Evolutionary conservation across 2,888 invertebrate genomes (phyloP), one percentile per base, ranked within the genome.

Genomic region (Coronaproctus castanopsis): DNA sequence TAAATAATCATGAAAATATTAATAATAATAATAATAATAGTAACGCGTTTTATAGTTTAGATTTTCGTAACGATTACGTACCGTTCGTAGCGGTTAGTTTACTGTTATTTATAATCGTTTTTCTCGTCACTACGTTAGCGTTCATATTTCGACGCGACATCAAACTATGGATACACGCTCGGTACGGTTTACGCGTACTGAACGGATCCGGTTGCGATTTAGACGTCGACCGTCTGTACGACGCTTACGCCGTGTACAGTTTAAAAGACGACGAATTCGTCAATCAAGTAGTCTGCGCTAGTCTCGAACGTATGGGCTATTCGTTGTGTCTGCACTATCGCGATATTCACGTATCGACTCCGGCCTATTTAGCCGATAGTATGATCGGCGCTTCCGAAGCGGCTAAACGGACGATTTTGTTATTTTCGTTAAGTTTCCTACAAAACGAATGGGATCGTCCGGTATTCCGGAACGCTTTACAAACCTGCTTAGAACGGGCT

Each of bases 221-320:
- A 14, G 66, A 66, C 23, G 56, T 59, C 21, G 86, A 87, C 73
- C 81, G 88, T 66, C 79, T 90, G 54, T 95, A 89, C 72, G 96
- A 97, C 74, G 93, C 91, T 59, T 96, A 95, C 75, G 83, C 97
- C 66, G 88, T 90, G 68, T 96, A 96, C 75, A 89, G 90, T 70
- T 83, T 87, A 62, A 87, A 90, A 73, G 93, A 95, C 73, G 90
- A 92, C 70, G 81, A 83, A 57, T 92, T 91, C 72, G 90, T 93
- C 52, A 84, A 83, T 67, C 86, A 92, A 72, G 86, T 89, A 69
- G 74, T 95, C 67, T 87, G 87, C 58, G 85, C 88, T 21, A 87
- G 88, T 57, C 78, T 95, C 64, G 92, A 64, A 62, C 83, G 82
- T 68, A 75, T 78, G 36, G 77, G 79, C n/a, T 75, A 81, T 65